These are phyloP conservation scores for Rattus rattus DNA, from an alignment of 2,113 vertebrate genomes.

Conservation along the genomic window DNA sequence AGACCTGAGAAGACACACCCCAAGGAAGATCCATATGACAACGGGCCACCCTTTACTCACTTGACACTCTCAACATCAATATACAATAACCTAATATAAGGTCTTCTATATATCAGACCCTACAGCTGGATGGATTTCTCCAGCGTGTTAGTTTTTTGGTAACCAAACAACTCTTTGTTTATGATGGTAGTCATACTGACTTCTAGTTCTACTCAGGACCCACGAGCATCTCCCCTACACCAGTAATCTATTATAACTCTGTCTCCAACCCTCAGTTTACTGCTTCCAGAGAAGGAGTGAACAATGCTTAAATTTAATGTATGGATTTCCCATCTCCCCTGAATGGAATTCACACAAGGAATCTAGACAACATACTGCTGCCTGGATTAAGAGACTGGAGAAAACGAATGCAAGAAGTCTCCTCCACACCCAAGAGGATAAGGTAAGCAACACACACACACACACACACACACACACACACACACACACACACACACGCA, in stretches of 20 bases:
- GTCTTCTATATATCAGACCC: neutral
- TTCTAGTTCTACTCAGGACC: neutral
- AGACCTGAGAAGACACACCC: neutral
- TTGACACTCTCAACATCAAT: neutral
- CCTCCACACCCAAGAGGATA: neutral
- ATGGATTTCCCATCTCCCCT: slow-evolving; percentile 11
- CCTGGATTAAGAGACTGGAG: slow-evolving; percentile 34
- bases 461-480: too few species aligned
- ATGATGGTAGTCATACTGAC: neutral
- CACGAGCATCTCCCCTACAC: neutral
- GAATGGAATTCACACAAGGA: slow-evolving; percentile 26
- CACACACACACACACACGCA: too few species aligned
- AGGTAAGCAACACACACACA: neutral
- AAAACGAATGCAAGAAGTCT: neutral
- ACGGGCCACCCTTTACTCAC: neutral
- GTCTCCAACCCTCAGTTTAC: neutral
- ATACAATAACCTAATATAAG: neutral
- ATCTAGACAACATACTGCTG: slow-evolving; percentile 42
- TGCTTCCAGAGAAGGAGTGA: neutral
- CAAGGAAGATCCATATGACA: neutral
- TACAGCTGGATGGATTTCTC: neutral
- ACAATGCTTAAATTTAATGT: neutral
- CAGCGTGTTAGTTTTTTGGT: neutral
- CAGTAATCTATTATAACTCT: neutral
- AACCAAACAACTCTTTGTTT: neutral